phyloP scores from a whole-genome alignment of 2,113 vertebrate genomes.

The Lampris incognitus region DNA sequence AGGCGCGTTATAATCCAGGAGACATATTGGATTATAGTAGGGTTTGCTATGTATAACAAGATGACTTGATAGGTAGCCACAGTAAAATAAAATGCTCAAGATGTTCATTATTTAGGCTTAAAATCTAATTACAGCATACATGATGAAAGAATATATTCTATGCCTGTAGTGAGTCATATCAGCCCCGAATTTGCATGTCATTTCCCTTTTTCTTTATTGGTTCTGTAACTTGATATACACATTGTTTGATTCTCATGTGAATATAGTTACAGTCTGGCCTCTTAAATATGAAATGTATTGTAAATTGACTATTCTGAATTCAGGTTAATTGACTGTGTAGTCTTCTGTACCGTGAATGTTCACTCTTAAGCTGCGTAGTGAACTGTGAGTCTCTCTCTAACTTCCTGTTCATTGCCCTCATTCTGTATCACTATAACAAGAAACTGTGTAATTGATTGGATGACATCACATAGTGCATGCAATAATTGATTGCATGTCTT shows the following conservation, averaged over 20 bases:
- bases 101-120: conserved; percentile 4
- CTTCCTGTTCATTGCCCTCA: background rate
- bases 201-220: background rate
- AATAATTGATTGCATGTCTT: background rate
- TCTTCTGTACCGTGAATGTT: background rate
- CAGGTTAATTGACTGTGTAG: conserved; percentile 4
- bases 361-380: background rate
- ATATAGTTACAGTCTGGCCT: background rate
- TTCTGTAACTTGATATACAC: background rate
- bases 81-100: background rate
- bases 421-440: background rate
- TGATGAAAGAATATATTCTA: conserved; percentile 8
- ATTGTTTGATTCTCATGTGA: too few species aligned
- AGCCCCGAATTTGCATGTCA: background rate
- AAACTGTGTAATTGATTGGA: background rate
- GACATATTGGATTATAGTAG: conserved; percentile 34
- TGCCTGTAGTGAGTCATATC: background rate
- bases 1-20: conserved; percentile 28
- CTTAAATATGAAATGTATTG: background rate
- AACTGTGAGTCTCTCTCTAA: background rate
- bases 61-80: background rate
- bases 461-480: background rate
- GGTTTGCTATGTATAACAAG: conserved; percentile 42
- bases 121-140: conserved; percentile 14
- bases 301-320: background rate